Conservation (phyloP, 2,113 vertebrate genomes). For the Corapipo altera region DNA sequence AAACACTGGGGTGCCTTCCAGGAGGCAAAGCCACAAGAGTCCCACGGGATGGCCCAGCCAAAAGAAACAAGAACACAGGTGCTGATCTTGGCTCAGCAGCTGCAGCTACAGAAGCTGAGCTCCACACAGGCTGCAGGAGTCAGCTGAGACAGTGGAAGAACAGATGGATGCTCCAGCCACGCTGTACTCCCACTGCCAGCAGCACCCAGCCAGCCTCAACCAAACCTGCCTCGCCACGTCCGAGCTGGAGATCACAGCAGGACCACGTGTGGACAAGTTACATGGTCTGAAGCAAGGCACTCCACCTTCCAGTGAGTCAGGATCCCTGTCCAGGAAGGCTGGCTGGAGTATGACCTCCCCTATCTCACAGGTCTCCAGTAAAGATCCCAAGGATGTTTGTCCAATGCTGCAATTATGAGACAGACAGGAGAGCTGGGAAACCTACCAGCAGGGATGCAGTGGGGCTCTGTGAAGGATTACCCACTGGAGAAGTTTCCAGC, state of each 20-base stretch:
- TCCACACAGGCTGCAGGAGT: neutral
- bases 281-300: neutral
- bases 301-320: neutral
- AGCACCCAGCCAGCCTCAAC: neutral
- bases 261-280: neutral
- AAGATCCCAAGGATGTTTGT: neutral
- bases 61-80: neutral
- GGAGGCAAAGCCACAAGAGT: neutral
- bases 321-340: neutral
- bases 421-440: neutral
- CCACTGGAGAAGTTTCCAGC: neutral
- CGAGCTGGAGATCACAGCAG: neutral
- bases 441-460: neutral
- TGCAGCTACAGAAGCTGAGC: neutral
- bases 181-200: neutral
- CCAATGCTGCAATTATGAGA: fast-evolving
- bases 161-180: neutral
- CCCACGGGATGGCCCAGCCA: fast-evolving
- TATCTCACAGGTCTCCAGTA: neutral
- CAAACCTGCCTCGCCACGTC: neutral
- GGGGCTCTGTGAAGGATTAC: neutral
- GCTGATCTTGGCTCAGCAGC: neutral
- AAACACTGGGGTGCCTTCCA: neutral
- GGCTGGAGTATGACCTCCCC: neutral
- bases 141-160: neutral